phyloP scores from a whole-genome alignment of 2,113 vertebrate species.

The Neogale vison region DNA sequence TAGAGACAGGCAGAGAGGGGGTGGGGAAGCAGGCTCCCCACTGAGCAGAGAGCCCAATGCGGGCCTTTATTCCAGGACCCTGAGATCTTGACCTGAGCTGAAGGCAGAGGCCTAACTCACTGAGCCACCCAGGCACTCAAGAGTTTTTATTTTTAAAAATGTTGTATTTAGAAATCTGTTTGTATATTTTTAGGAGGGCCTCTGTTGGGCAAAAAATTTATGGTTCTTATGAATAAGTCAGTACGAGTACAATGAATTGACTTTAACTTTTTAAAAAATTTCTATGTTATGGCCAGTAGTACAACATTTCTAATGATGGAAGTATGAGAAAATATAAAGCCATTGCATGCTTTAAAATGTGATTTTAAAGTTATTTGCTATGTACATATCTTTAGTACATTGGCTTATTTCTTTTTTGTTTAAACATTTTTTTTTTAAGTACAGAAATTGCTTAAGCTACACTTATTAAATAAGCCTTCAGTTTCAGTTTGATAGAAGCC shows the following conservation, averaged over 20 bases:
- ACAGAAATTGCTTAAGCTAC: not conserved
- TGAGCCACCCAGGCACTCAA: not conserved
- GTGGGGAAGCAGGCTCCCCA: no score
- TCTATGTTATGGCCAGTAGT: not conserved
- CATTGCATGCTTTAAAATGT: not conserved
- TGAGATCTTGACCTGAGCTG: no score
- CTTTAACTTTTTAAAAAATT: not conserved
- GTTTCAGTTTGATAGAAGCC: not conserved
- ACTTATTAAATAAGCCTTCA: not conserved
- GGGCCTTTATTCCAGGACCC: no score
- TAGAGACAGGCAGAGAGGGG: no score
- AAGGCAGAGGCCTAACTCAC: no score
- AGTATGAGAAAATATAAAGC: not conserved
- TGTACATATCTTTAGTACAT: not conserved
- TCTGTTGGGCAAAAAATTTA: not conserved
- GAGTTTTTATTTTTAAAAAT: not conserved
- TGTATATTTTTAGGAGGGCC: not conserved
- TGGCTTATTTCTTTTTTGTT: constrained; percentile 25
- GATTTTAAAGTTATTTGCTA: not conserved
- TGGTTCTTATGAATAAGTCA: not conserved
- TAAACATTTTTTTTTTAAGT: constrained; percentile 25
- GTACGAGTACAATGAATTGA: not conserved
- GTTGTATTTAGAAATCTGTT: not conserved
- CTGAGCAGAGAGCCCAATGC: no score
- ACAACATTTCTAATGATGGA: not conserved